Percentiles rank a stretch among this genome's conserved stretches.
Evolutionary conservation across 2,888 invertebrate genomes (phyloP).

Genomic region (Crossocerus cetratus): DNA sequence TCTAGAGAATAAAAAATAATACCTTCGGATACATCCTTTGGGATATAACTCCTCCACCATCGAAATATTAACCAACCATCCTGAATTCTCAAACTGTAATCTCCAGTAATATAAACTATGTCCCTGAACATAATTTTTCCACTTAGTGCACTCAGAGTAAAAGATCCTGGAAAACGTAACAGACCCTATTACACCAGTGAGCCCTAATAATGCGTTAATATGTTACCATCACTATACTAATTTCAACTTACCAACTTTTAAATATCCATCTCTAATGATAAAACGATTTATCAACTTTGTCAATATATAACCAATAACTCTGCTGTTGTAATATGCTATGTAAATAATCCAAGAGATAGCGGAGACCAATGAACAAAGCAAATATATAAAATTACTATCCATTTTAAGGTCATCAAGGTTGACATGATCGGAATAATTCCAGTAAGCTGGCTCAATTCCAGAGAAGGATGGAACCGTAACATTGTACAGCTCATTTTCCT

Average conservation of each 20-base stretch:
- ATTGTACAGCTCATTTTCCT: conserved; percentile 62
- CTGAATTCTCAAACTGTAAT: conserved; percentile 94
- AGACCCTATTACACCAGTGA: not conserved
- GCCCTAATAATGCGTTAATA: not conserved
- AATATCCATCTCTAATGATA: conserved; percentile 90
- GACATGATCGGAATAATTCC: conserved; percentile 82
- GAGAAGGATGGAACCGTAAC: conserved; percentile 67
- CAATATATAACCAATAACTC: conserved; percentile 92
- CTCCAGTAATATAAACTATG: conserved; percentile 94
- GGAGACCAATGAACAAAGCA: conserved; percentile 88
- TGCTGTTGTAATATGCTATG: conserved; percentile 95
- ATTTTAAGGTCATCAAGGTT: conserved; percentile 84
- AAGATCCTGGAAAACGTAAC: conserved; percentile 84
- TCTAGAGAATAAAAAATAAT: conserved; percentile 39
- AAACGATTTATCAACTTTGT: conserved; percentile 93
- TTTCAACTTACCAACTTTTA: conserved; percentile 88
- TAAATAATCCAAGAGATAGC: conserved; percentile 95
- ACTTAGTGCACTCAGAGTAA: conserved; percentile 95
- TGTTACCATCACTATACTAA: not conserved
- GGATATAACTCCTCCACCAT: conserved; percentile 98
- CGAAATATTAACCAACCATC: conserved; percentile 98
- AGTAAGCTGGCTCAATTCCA: conserved; percentile 75
- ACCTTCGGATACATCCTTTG: conserved; percentile 97
- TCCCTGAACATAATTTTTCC: conserved; percentile 99
- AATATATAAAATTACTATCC: conserved; percentile 87